Percentiles rank a stretch among this genome's conserved stretches.
These are phyloP conservation scores for Ploceus nigricollis DNA, from an alignment of 2,113 vertebrate genomes.

Conservation along the genomic window DNA sequence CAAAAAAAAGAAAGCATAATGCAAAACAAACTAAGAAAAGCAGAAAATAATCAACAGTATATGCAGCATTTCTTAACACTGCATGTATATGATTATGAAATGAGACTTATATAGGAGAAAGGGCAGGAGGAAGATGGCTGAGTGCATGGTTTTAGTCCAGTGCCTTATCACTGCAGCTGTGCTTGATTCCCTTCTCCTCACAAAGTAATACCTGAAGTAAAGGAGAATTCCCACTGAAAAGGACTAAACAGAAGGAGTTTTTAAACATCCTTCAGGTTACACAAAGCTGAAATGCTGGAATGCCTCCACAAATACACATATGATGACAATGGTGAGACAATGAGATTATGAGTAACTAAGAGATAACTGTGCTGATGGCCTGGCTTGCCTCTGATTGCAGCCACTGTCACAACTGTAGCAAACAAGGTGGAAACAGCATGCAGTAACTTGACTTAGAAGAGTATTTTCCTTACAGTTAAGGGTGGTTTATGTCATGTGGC, in stretches of 20 bases:
- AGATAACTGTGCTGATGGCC: not conserved
- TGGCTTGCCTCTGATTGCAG: not conserved
- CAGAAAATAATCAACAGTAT: not conserved
- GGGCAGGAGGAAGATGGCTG: not conserved
- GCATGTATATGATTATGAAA: not conserved
- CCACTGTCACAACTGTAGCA: not conserved
- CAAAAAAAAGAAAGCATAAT: not conserved
- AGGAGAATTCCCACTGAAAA: not conserved
- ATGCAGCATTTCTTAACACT: not conserved
- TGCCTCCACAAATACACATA: not conserved
- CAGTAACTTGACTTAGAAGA: not conserved
- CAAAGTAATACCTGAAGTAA: not conserved
- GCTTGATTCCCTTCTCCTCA: not conserved
- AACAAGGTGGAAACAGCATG: not conserved
- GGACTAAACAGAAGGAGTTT: not conserved
- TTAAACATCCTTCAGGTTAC: not conserved
- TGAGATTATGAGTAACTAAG: not conserved
- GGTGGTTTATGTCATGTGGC: not conserved
- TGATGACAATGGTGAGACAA: not conserved
- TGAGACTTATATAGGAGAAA: not conserved
- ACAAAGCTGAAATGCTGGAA: not conserved
- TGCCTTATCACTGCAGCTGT: not conserved
- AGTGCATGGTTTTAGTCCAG: not conserved
- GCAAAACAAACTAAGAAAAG: not conserved
- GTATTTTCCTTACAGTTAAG: not conserved